These are phyloP conservation scores for Peromyscus nudipes DNA, from an alignment of 2,797 vertebrate genomes.

Conservation along the genomic window DNA sequence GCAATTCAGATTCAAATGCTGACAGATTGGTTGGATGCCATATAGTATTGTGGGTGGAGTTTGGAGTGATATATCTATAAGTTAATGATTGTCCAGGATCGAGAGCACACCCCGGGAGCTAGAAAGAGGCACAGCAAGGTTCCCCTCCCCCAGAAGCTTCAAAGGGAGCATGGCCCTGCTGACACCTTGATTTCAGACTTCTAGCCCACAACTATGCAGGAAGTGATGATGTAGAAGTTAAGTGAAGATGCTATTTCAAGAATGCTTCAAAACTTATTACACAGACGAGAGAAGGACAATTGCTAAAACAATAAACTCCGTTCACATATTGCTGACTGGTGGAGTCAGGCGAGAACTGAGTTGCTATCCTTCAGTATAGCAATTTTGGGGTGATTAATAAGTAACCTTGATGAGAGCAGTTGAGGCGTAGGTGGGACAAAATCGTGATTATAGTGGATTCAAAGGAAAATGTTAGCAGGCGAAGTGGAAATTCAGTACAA, in stretches of 20 bases:
- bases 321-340: conserved; percentile 8
- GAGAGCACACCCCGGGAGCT: neutral
- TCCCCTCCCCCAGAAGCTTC: neutral
- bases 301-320: conserved; percentile 40
- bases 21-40: neutral
- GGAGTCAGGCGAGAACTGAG: conserved; percentile 21
- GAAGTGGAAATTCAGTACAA: conserved; percentile 36
- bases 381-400: conserved; percentile 64
- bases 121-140: neutral
- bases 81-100: conserved; percentile 6
- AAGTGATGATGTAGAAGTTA: conserved; percentile 33
- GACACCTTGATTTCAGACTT: conserved; percentile 54
- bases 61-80: neutral
- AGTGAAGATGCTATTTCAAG: conserved; percentile 47
- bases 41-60: neutral
- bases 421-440: conserved; percentile 38
- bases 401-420: conserved; percentile 55
- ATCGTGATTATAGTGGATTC: conserved; percentile 20
- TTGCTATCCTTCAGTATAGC: conserved; percentile 36
- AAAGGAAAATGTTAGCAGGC: conserved; percentile 28
- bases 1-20: neutral
- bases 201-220: conserved; percentile 3
- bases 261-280: conserved; percentile 55
- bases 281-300: conserved; percentile 19
- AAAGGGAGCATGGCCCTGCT: neutral